Conservation (phyloP, 2,797 vertebrate genomes). For the Pseudochirops cupreus region DNA sequence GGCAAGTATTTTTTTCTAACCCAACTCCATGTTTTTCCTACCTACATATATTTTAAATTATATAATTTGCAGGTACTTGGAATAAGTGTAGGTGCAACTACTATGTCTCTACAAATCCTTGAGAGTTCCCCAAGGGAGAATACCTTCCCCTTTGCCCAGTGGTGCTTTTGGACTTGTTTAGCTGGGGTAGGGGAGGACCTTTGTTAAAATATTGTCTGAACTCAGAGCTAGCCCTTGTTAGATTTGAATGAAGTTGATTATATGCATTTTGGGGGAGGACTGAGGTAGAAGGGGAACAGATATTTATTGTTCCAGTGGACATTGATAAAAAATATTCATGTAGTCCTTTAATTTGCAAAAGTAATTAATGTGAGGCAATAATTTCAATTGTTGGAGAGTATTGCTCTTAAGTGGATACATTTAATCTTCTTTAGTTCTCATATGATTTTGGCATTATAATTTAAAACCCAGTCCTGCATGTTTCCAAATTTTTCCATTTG, state of each 20-base stretch:
- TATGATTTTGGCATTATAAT: slow-evolving; percentile 17
- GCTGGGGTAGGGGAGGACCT: background rate
- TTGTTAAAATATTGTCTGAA: slow-evolving; percentile 32
- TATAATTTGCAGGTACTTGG: background rate
- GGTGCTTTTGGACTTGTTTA: background rate
- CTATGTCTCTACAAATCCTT: background rate
- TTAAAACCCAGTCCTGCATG: slow-evolving; percentile 33
- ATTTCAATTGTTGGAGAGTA: background rate
- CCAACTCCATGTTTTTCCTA: background rate
- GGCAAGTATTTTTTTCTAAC: background rate
- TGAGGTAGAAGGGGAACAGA: background rate
- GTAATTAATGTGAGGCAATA: background rate
- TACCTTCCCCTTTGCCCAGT: background rate
- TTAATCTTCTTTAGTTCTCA: slow-evolving; percentile 1
- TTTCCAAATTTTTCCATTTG: slow-evolving; percentile 46
- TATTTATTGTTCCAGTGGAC: slow-evolving; percentile 22
- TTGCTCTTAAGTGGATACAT: slow-evolving; percentile 7
- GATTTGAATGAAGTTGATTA: slow-evolving; percentile 7
- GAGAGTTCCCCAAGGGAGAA: background rate
- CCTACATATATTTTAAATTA: background rate
- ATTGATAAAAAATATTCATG: background rate
- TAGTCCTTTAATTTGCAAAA: slow-evolving; percentile 48
- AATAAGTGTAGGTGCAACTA: background rate
- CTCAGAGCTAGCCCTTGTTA: slow-evolving; percentile 4
- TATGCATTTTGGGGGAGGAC: background rate